Conservation (phyloP, 1,140 invertebrate species). For the Bombus confusus region DNA sequence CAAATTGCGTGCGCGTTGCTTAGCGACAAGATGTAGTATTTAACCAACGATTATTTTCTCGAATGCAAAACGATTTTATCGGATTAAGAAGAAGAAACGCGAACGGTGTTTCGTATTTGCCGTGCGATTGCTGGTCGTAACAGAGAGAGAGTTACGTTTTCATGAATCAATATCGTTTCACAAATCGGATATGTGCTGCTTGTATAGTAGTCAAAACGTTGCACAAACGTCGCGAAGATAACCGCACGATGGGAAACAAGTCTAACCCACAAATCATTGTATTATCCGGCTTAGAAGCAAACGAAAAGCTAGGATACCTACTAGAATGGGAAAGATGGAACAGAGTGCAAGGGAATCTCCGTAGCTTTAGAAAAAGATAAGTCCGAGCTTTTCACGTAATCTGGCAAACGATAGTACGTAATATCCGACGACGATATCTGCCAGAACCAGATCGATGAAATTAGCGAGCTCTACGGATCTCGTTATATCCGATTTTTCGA, state of each 20-base stretch:
- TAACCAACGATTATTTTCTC: too few species aligned
- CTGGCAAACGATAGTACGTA: neutral
- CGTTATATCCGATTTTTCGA: neutral
- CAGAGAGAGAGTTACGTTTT: neutral
- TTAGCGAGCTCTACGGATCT: neutral
- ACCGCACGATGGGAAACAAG: neutral
- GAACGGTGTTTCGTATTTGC: too few species aligned
- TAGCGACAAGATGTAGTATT: too few species aligned
- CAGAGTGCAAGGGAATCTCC: neutral
- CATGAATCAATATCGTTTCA: neutral
- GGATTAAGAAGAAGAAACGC: too few species aligned
- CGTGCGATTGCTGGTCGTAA: neutral
- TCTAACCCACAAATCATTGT: constrained; percentile 6
- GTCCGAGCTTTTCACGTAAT: neutral
- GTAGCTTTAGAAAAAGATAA: constrained; percentile 18
- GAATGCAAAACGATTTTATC: too few species aligned
- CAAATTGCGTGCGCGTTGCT: too few species aligned
- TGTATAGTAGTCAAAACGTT: neutral
- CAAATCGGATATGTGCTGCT: neutral
- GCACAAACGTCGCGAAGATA: neutral
- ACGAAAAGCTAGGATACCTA: neutral
- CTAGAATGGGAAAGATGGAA: neutral
- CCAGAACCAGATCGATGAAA: neutral
- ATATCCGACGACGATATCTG: constrained; percentile 1
- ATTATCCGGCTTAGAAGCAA: constrained; percentile 26